Base-by-base conservation (phyloP, 2,797 vertebrate species). In the Centroberyx gerrardi region DNA sequence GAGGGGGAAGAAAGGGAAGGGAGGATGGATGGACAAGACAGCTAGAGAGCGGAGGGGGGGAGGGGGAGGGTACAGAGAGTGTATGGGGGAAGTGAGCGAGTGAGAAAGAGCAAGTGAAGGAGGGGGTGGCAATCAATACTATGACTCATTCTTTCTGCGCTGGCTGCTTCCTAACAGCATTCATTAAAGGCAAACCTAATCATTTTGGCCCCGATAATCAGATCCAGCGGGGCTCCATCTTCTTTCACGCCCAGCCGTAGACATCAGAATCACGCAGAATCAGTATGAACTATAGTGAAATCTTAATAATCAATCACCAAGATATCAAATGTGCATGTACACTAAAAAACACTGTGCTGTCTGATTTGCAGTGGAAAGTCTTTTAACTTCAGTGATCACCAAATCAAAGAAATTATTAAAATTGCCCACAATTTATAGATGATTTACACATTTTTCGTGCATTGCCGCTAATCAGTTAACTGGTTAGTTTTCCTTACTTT, bases 101-200 rank as follows among this genome's bases (percentile, higher is more conserved):
- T 22, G 48, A 12, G 54, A 12, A 22, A 9, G 73, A 52, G 52
- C 28, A 6, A 38, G 46, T 33, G 60, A 68, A 71, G 67, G 73
- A 51, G 77, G 81, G 44, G 76, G 79, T 5, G 36, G 83, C 74
- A 81, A 94, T 95, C 94, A 93, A 95, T 95, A 92, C 68, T 66
- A 80, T 95, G 95, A 96, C 89, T 95, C 94, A 95, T 93, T 94
- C 91, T 90, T 90, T 92, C 90, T 92, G 90, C 75, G 66, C 87
- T 74, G 90, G 90, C 89, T 87, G 88, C 91, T 91, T 92, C 93
- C 92, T 92, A 93, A 93, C 88, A 93, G 88, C 90, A 91, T 94
- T 94, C 90, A 93, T 93, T 92, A 92, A 73, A 81, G 82, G 85
- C 90, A 94, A 95, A 95, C 91, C 84, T 90, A 93, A 95, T 94